These are phyloP conservation scores for Oreochromis mossambicus DNA, from an alignment of 2,797 vertebrate species.

Conservation along the genomic window DNA sequence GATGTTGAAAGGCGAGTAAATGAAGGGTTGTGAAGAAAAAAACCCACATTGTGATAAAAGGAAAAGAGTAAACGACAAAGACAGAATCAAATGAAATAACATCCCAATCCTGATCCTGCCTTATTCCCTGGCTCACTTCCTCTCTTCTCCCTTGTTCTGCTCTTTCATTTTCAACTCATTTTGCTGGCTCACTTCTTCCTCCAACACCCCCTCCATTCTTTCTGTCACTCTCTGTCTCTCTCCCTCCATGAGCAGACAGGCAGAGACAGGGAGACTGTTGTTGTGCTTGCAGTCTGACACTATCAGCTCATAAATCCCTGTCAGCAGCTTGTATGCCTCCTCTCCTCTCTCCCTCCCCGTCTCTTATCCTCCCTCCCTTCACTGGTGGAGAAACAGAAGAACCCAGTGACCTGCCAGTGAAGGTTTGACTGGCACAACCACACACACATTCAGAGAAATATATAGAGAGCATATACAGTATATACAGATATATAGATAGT, in stretches of 20 bases:
- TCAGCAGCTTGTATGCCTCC: slow-evolving; percentile 76
- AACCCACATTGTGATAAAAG: neutral
- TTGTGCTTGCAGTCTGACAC: slow-evolving; percentile 69
- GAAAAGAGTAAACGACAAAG: neutral
- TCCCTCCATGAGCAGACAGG: slow-evolving; percentile 57
- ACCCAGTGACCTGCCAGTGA: slow-evolving; percentile 63
- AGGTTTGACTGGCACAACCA: slow-evolving; percentile 42
- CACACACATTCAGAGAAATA: neutral
- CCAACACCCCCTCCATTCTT: slow-evolving; percentile 13
- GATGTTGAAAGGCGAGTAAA: neutral
- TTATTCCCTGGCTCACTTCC: neutral
- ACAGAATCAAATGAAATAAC: slow-evolving; percentile 20
- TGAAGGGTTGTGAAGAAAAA: neutral
- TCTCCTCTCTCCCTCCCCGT: slow-evolving; percentile 39
- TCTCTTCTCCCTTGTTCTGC: neutral
- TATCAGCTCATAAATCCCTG: slow-evolving; percentile 78
- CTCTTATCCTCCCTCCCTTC: slow-evolving; percentile 18
- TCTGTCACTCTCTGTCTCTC: slow-evolving; percentile 54
- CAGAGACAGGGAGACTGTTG: slow-evolving; percentile 63
- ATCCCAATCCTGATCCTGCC: neutral
- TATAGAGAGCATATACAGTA: neutral
- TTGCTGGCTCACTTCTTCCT: slow-evolving; percentile 53
- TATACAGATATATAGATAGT: neutral
- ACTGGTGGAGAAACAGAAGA: slow-evolving; percentile 52
- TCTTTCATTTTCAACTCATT: slow-evolving; percentile 38